Conservation (phyloP, 53 echinoderm and acorn worm species). For the Apostichopus leukothele region DNA sequence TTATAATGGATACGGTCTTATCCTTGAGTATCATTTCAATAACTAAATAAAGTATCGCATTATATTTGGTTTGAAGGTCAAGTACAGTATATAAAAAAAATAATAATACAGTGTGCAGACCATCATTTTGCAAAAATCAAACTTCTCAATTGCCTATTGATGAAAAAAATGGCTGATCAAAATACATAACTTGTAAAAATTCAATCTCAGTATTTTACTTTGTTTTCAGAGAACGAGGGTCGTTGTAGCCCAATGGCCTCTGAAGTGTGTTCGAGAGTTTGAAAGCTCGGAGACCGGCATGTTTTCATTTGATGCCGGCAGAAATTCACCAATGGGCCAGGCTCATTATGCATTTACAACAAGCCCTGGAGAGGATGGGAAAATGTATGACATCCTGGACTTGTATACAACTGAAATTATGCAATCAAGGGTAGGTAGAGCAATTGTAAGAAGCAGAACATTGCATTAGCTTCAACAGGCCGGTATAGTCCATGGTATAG, state of each 20-base stretch:
- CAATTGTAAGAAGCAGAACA: too few relatives aligned
- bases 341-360: slow-evolving; percentile 81
- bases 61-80: too few relatives aligned
- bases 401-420: slow-evolving; percentile 73
- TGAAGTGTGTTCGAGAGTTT: slow-evolving; percentile 92
- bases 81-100: too few relatives aligned
- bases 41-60: too few relatives aligned
- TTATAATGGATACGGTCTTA: too few relatives aligned
- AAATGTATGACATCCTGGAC: slow-evolving; percentile 89
- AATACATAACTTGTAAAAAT: background rate
- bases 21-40: too few relatives aligned
- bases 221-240: slow-evolving; percentile 73
- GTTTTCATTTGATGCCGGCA: slow-evolving; percentile 92
- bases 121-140: too few relatives aligned
- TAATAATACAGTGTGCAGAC: too few relatives aligned
- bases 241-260: slow-evolving; percentile 91
- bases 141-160: too few relatives aligned
- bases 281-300: slow-evolving; percentile 92
- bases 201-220: background rate
- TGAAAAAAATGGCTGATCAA: too few relatives aligned
- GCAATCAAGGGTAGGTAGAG: slow-evolving; percentile 44
- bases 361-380: slow-evolving; percentile 67
- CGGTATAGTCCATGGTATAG: too few relatives aligned
- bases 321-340: slow-evolving; percentile 92
- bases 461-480: too few relatives aligned